Evolutionary conservation across 2,797 vertebrate species (phyloP).

Genomic region (Rhincodon typus): DNA sequence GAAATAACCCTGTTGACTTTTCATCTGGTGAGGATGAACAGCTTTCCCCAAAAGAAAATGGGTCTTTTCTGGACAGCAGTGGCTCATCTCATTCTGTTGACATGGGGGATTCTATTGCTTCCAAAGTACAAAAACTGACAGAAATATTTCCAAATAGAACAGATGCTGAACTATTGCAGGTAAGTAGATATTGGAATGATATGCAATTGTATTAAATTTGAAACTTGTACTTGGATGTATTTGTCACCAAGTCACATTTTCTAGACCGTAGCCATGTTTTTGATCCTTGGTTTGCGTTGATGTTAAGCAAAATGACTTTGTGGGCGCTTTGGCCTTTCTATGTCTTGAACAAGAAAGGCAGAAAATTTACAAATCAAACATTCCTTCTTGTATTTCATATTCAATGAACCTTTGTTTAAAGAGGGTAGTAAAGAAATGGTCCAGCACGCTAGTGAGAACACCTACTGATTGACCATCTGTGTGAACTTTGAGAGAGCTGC

Average conservation of each 20-base stretch:
- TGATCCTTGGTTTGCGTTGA: not conserved
- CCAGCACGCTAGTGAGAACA: not conserved
- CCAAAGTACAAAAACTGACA: constrained; percentile 60
- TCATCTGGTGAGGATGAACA: constrained; percentile 42
- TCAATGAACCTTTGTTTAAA: not conserved
- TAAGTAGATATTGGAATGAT: constrained; percentile 43
- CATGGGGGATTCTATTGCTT: not conserved
- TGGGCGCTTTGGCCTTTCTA: not conserved
- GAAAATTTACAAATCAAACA: not conserved
- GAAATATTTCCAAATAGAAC: constrained; percentile 72
- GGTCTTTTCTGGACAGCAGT: not conserved
- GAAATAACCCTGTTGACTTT: constrained; percentile 43
- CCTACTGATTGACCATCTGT: not conserved
- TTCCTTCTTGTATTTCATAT: not conserved
- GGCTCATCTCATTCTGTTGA: not conserved
- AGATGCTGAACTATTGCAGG: constrained; percentile 64
- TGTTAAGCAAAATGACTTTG: not conserved
- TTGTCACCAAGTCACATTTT: not conserved
- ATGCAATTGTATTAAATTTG: not conserved
- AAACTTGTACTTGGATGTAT: not conserved
- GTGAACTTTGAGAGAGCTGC: not conserved
- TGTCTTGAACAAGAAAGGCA: not conserved
- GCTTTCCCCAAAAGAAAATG: constrained; percentile 2
- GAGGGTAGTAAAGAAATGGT: not conserved
- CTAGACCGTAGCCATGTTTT: not conserved